Percentiles rank a stretch among this genome's conserved stretches.
phyloP scores from a whole-genome alignment of 2,888 invertebrate species.

The Ischnus inquisitorius region DNA sequence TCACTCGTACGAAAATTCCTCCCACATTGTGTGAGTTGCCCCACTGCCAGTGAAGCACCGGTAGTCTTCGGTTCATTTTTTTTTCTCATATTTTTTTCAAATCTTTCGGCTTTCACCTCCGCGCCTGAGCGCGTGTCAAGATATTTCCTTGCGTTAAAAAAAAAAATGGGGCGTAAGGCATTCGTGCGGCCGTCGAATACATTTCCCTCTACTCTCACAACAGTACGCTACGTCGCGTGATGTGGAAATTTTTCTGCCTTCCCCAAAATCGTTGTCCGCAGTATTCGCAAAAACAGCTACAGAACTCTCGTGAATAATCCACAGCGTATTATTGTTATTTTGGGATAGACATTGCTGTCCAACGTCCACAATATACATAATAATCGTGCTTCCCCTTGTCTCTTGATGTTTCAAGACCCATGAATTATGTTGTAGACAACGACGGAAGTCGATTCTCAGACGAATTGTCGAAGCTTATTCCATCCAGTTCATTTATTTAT shows the following conservation, averaged over 20 bases:
- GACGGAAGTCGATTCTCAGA: conserved; percentile 23
- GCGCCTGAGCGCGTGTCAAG: conserved; percentile 1
- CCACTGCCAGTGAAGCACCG: conserved; percentile 65
- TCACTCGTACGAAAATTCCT: conserved; percentile 76
- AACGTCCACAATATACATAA: neutral
- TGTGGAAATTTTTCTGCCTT: neutral
- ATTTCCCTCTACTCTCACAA: neutral
- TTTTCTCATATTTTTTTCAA: conserved; percentile 47
- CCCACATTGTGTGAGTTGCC: conserved; percentile 79
- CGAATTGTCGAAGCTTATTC: conserved; percentile 9
- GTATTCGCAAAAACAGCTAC: neutral
- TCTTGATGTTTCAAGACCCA: neutral
- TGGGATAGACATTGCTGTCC: conserved; percentile 47
- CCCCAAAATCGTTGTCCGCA: neutral
- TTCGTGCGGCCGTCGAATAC: neutral
- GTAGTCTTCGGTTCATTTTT: conserved; percentile 72
- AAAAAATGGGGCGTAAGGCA: conserved; percentile 11
- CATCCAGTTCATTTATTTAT: conserved; percentile 18
- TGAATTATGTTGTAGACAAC: conserved; percentile 22
- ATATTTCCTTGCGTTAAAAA: conserved; percentile 3
- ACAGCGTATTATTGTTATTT: conserved; percentile 70
- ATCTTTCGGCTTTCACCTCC: conserved; percentile 66
- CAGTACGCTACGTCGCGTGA: neutral
- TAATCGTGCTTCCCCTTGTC: conserved; percentile 29
- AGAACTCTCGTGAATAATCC: conserved; percentile 66